Percentiles rank a stretch among this genome's conserved stretches.
phyloP scores from a whole-genome alignment of 1,140 invertebrate species.

The Aradophagus sp. region DNA sequence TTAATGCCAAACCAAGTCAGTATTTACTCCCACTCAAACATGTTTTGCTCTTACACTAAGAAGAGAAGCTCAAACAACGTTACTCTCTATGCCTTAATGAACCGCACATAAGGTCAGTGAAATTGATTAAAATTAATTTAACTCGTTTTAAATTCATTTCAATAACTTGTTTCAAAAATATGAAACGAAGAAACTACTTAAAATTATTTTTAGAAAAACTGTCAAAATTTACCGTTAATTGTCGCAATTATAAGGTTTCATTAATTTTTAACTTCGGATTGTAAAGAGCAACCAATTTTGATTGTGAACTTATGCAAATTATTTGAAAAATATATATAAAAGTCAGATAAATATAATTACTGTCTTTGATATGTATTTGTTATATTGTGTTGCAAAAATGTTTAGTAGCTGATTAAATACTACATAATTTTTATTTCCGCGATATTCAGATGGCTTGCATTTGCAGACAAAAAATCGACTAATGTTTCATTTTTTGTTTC shows the following conservation, averaged over 20 bases:
- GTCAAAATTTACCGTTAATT: too few relatives aligned
- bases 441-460: conserved; percentile 31
- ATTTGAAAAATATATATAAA: too few relatives aligned
- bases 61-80: conserved; percentile 14
- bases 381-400: too few relatives aligned
- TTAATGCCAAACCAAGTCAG: conserved; percentile 49
- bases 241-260: too few relatives aligned
- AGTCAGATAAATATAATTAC: too few relatives aligned
- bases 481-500: conserved; percentile 30
- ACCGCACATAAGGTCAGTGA: conserved; percentile 48
- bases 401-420: conserved; percentile 6
- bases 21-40: conserved; percentile 47
- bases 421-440: conserved; percentile 28
- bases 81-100: conserved; percentile 48
- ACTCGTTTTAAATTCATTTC: conserved; percentile 28
- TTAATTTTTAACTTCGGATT: too few relatives aligned
- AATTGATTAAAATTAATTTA: conserved; percentile 36
- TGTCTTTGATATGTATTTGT: too few relatives aligned
- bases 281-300: too few relatives aligned
- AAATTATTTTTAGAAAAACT: too few relatives aligned
- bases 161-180: too few relatives aligned
- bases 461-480: conserved; percentile 20
- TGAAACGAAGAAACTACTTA: too few relatives aligned
- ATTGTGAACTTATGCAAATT: too few relatives aligned
- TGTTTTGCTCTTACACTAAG: conserved; percentile 44